Evolutionary conservation across 2,797 vertebrate genomes (phyloP).

Genomic region (Distichodus sexfasciatus): DNA sequence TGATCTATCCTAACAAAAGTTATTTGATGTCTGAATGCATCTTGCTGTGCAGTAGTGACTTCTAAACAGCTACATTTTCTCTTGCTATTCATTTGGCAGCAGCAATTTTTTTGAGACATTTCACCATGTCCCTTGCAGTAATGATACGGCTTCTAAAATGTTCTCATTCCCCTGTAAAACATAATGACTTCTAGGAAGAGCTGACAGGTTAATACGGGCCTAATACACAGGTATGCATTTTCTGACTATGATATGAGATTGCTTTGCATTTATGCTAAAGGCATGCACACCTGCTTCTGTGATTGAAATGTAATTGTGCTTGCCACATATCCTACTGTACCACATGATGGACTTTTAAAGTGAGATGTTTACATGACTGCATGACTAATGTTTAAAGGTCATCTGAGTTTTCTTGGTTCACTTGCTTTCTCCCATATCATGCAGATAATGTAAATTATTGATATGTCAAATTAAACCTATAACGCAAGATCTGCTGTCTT

Average conservation of each 20-base stretch:
- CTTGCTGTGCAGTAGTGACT: no score
- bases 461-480: neutral
- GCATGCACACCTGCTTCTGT: slow-evolving; percentile 38
- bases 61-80: neutral
- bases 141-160: slow-evolving; percentile 31
- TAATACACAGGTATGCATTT: slow-evolving; percentile 50
- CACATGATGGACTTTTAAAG: slow-evolving; percentile 43
- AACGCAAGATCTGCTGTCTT: neutral
- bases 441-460: neutral
- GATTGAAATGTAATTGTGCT: slow-evolving; percentile 49
- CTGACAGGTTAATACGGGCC: slow-evolving; percentile 52
- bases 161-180: slow-evolving; percentile 34
- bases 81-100: slow-evolving; percentile 19
- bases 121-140: slow-evolving; percentile 35
- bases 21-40: no score
- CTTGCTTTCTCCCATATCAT: no score
- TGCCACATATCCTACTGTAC: slow-evolving; percentile 22
- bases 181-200: slow-evolving; percentile 41
- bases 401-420: neutral
- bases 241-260: slow-evolving; percentile 45
- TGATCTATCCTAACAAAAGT: no score
- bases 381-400: slow-evolving; percentile 36
- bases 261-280: slow-evolving; percentile 52
- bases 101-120: slow-evolving; percentile 27
- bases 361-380: slow-evolving; percentile 17